Base-by-base conservation (phyloP, 2,797 vertebrate genomes). In the Paramormyrops hopkinsi region DNA sequence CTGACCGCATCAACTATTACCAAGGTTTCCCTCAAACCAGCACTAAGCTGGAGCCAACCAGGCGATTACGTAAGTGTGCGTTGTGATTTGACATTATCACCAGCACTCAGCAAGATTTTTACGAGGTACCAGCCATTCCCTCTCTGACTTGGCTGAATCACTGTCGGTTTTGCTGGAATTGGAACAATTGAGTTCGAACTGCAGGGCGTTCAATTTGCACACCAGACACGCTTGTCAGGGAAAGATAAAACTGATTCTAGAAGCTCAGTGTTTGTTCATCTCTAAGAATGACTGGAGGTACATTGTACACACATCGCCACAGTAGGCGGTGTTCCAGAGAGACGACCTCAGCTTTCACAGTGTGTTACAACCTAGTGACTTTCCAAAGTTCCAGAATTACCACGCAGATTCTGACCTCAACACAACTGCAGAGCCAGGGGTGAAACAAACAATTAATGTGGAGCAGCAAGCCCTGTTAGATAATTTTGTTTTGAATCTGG, bases 71-170 rank as follows among this genome's bases (percentile, higher is more conserved):
- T 73, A 29, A 89, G 88, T 82, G 53, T 86, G 87, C 19, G 19
- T 82, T 33, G 79, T 92, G 90, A 51, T 87, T 89, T 48, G 37
- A 85, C 33, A 46, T 88, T 88, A 88, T 56, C 29, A 83, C 50
- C 73, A 56, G 17, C 44, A 48, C 59, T 65, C 69, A n/a, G 88
- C 11, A 46, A 54, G 14, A 82, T 46, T 88, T 88, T 88, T 88
- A 62, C 4, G 41, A 88, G 59, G 54, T 65, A 46, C 9, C n/a
- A 69, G 19, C 22, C 11, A 19, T 48, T 84, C 88, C 37, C 4
- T 6, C 37, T 62, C 33, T 48, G 54, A 22, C 76, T 62, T 59
- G 65, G 88, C 88, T 62, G 19, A 46, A 7, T 14, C n/a, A 25
- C 12, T 48, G 46, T 50, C 3, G 44, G 89, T n/a, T 87, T 48